Evolutionary conservation across 2,888 invertebrate genomes (phyloP), one percentile per base, ranked within the genome.

Genomic region (Mesodorylaimus sp.): DNA sequence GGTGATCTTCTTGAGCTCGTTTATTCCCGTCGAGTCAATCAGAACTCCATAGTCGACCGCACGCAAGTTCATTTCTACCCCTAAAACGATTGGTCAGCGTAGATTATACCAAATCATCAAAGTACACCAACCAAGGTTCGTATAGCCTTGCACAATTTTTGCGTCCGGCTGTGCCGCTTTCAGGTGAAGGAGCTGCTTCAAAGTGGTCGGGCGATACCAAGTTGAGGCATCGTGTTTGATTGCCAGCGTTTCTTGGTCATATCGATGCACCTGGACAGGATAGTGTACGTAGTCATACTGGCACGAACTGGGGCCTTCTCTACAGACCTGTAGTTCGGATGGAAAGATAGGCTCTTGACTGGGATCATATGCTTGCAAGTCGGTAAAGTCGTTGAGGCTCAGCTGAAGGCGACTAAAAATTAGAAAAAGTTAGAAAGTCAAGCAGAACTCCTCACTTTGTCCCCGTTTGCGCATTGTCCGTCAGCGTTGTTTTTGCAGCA

Each of bases 321-420:
- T 32, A 16, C 16, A 10, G 10, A 82, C 64, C 64, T 78, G 78
- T 48, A 89, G 69, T 65, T 87, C 87, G 2, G 87, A 83, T 19
- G 89, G 89, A 63, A 88, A 91, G 58, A 89, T 88, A 1, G 83
- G 79, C 68, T 89, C 89, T 67, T 89, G 88, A 0, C 79, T 74
- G 1, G 79, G 73, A 71, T 85, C 80, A 56, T 80, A 81, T 0
- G 32, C 26, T 3, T 24, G 23, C n/a, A 43, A 53, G 23, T 47
- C 45, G 19, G 59, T 57, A 58, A 88, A 85, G 0, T 83, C 81
- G 69, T n/a, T n/a, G n/a, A n/a, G n/a, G n/a, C n/a, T n/a, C n/a
- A n/a, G n/a, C n/a, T n/a, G n/a, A n/a, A n/a, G n/a, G n/a, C n/a
- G n/a, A n/a, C n/a, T n/a, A n/a, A n/a, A n/a, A n/a, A n/a, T n/a